These are phyloP conservation scores for Euphydryas editha DNA, from an alignment of 2,888 invertebrate species.

Conservation along the genomic window DNA sequence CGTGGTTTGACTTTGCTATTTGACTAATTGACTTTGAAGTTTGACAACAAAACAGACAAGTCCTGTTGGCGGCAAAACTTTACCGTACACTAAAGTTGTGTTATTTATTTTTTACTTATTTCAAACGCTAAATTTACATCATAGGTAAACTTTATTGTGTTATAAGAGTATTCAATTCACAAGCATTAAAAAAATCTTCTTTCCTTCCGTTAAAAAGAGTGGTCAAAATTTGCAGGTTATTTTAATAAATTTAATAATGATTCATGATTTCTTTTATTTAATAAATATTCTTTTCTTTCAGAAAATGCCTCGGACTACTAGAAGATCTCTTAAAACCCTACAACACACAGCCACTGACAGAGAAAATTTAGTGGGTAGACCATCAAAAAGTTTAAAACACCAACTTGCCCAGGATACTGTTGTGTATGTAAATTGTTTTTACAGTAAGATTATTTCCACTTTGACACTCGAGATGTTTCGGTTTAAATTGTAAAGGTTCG, in stretches of 20 bases:
- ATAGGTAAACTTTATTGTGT: background rate
- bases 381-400: slow-evolving; percentile 77
- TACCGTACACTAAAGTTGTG: background rate
- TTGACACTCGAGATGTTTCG: too few relatives aligned
- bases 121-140: background rate
- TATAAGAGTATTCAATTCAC: background rate
- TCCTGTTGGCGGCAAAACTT: slow-evolving; percentile 1
- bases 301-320: slow-evolving; percentile 78
- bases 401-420: slow-evolving; percentile 77
- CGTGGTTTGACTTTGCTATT: too few relatives aligned
- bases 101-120: background rate
- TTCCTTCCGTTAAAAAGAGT: background rate
- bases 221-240: slow-evolving; percentile 14
- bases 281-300: slow-evolving; percentile 11
- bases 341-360: slow-evolving; percentile 88
- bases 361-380: slow-evolving; percentile 90
- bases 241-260: background rate
- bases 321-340: slow-evolving; percentile 89
- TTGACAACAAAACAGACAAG: background rate
- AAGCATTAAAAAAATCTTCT: background rate
- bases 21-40: too few relatives aligned
- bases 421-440: slow-evolving; percentile 61
- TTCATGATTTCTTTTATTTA: background rate
- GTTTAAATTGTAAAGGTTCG: too few relatives aligned
- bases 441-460: too few relatives aligned